phyloP scores from a whole-genome alignment of 2,113 vertebrate species.

The Centropus bengalensis region DNA sequence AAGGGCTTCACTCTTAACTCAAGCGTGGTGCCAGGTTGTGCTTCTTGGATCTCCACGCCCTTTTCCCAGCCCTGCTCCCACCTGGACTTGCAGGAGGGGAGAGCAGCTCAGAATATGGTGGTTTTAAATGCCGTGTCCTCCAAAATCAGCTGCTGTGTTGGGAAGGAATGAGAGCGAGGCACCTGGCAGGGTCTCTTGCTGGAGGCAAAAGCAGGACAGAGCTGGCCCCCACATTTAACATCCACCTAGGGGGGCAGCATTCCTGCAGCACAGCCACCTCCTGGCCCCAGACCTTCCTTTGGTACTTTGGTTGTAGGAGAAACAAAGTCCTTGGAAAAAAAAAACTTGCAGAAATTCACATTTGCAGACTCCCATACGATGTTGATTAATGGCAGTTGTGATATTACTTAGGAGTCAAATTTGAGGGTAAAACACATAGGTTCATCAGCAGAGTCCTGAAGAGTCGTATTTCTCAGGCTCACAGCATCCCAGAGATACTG shows the following conservation, averaged over 20 bases:
- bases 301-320: background rate
- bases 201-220: background rate
- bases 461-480: background rate
- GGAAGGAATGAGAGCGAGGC: background rate
- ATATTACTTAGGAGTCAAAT: background rate
- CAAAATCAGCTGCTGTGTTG: background rate
- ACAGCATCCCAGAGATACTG: background rate
- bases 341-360: background rate
- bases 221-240: background rate
- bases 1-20: background rate
- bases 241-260: background rate
- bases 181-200: background rate
- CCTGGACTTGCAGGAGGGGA: background rate
- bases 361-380: background rate
- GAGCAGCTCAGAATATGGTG: background rate
- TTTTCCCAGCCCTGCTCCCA: background rate
- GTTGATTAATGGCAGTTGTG: background rate
- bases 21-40: background rate
- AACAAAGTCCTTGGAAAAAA: background rate
- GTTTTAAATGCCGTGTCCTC: background rate
- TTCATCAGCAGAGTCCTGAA: background rate
- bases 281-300: background rate
- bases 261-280: background rate
- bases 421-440: background rate
- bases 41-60: fast-evolving